A percentile compares a stretch with the other conserved stretches of the same genome.
These are phyloP conservation scores for Mythimna albipuncta DNA, from an alignment of 2,888 invertebrate genomes.

Conservation along the genomic window DNA sequence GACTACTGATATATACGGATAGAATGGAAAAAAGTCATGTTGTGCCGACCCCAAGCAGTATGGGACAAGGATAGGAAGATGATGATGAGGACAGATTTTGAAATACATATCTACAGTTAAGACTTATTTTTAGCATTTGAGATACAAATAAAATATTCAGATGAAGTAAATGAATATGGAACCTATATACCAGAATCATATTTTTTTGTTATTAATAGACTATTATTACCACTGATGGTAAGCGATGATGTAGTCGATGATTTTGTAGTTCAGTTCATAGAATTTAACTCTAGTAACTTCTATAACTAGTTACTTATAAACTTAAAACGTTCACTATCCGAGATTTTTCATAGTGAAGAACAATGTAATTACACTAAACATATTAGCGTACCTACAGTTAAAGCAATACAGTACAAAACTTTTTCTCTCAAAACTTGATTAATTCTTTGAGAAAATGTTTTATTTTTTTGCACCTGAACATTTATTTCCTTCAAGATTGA, in stretches of 20 bases:
- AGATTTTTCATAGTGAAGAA: not conserved
- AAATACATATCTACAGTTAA: too few relatives aligned
- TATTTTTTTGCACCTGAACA: conserved; percentile 66
- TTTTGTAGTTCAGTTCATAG: not conserved
- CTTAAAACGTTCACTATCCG: not conserved
- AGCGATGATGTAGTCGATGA: too few relatives aligned
- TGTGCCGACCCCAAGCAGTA: too few relatives aligned
- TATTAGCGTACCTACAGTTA: conserved; percentile 27
- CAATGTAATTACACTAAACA: conserved; percentile 23
- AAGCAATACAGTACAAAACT: conserved; percentile 62
- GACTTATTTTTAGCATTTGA: too few relatives aligned
- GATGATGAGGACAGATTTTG: too few relatives aligned
- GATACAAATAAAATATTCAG: too few relatives aligned
- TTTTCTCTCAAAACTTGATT: conserved; percentile 58
- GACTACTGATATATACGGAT: too few relatives aligned
- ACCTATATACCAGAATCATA: too few relatives aligned
- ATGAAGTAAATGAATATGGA: too few relatives aligned
- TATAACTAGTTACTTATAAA: not conserved
- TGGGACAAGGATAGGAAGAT: not conserved
- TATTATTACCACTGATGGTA: too few relatives aligned
- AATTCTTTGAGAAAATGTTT: conserved; percentile 64
- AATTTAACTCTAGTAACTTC: not conserved
- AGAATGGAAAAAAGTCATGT: too few relatives aligned
- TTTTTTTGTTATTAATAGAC: too few relatives aligned
- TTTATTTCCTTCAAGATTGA: conserved; percentile 51